Evolutionary conservation across 2,113 vertebrate genomes (phyloP).

Genomic region (Dascyllus trimaculatus): DNA sequence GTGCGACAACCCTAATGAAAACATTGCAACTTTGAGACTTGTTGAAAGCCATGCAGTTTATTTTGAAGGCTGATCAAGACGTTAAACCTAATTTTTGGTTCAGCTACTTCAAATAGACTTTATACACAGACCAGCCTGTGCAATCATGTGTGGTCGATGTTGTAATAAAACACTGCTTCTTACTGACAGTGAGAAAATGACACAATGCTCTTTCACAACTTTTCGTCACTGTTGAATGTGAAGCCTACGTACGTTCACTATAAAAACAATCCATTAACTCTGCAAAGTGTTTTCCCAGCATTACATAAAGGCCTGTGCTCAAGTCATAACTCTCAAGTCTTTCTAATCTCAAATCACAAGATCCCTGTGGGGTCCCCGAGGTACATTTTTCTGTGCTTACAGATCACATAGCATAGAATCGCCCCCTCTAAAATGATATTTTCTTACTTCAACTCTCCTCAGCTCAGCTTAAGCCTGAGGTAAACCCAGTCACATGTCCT

Average conservation of each 20-base stretch:
- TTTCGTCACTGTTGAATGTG: background rate
- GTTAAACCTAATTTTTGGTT: too few species aligned
- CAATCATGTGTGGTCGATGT: too few species aligned
- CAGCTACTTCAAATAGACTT: too few species aligned
- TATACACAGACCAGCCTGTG: too few species aligned
- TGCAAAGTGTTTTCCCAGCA: background rate
- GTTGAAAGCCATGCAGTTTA: too few species aligned
- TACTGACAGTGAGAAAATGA: background rate
- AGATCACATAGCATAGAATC: background rate
- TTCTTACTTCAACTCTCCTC: constrained; percentile 12
- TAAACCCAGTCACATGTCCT: constrained; percentile 66
- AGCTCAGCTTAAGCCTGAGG: constrained; percentile 45
- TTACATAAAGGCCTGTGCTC: constrained; percentile 14
- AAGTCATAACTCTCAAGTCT: background rate
- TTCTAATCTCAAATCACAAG: constrained; percentile 64
- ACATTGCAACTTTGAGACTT: too few species aligned
- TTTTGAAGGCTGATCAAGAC: too few species aligned
- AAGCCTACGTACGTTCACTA: background rate
- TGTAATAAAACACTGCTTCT: background rate
- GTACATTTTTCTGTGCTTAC: background rate
- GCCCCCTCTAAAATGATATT: background rate
- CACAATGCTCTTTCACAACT: constrained; percentile 35
- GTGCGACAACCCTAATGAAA: too few species aligned
- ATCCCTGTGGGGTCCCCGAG: constrained; percentile 12
- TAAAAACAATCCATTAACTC: background rate